phyloP scores from a whole-genome alignment of 2,797 vertebrate genomes.

The Pogoniulus pusillus region DNA sequence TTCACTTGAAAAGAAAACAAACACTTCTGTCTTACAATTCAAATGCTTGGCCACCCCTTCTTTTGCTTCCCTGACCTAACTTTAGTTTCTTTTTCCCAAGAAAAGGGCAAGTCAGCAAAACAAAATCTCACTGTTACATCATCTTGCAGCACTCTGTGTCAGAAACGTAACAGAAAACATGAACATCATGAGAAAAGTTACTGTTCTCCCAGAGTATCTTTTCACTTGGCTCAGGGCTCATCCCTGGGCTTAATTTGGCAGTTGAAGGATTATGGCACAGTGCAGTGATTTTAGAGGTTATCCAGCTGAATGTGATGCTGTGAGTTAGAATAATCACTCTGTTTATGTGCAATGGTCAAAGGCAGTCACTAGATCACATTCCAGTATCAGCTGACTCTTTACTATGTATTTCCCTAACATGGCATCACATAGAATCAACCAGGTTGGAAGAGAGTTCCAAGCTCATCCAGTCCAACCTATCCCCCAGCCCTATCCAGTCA shows the following conservation, averaged over 20 bases:
- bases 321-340: slow-evolving; percentile 74
- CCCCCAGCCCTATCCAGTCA: no score
- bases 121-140: slow-evolving; percentile 97
- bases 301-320: slow-evolving; percentile 70
- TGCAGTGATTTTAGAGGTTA: slow-evolving; percentile 80
- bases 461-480: no score
- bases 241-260: slow-evolving; percentile 78
- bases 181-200: slow-evolving; percentile 90
- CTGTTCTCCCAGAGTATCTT: slow-evolving; percentile 84
- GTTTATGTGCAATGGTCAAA: slow-evolving; percentile 75
- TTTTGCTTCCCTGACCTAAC: slow-evolving; percentile 72
- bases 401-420: slow-evolving; percentile 4
- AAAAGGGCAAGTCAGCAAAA: slow-evolving; percentile 90
- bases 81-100: slow-evolving; percentile 78
- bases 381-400: slow-evolving; percentile 55
- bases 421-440: no score
- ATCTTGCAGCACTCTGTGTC: slow-evolving; percentile 86
- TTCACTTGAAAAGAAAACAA: slow-evolving; percentile 17
- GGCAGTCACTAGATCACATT: slow-evolving; percentile 64
- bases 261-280: slow-evolving; percentile 84
- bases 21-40: slow-evolving; percentile 77
- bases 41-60: slow-evolving; percentile 82
- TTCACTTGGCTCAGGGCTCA: slow-evolving; percentile 76
- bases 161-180: slow-evolving; percentile 89
- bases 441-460: no score